phyloP scores from a whole-genome alignment of 2,888 invertebrate genomes.

The Spisula subtruncata region DNA sequence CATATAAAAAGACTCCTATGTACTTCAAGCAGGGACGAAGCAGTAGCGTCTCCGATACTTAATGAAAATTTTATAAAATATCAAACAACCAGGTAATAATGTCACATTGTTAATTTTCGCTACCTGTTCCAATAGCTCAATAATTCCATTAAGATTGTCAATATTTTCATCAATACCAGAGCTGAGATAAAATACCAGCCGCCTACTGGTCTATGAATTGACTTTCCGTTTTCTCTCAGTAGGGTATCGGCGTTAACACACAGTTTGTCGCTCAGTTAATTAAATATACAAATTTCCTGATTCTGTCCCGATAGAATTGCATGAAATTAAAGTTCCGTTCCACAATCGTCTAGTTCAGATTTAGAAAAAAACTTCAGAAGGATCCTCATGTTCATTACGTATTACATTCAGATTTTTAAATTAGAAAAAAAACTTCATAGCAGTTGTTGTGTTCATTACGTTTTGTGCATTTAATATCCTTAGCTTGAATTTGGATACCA shows the following conservation, averaged over 20 bases:
- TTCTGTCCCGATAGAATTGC: too few relatives aligned
- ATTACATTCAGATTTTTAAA: too few relatives aligned
- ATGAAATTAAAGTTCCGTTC: too few relatives aligned
- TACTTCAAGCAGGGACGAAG: neutral
- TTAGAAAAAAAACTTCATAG: too few relatives aligned
- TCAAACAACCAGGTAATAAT: neutral
- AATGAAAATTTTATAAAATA: neutral
- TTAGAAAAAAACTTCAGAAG: too few relatives aligned
- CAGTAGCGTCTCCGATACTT: neutral
- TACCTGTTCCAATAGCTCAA: neutral
- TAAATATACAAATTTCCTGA: neutral
- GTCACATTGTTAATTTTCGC: neutral
- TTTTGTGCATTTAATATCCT: too few relatives aligned
- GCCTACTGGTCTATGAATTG: neutral
- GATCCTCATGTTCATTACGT: too few relatives aligned
- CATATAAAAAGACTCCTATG: neutral
- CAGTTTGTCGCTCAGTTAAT: neutral
- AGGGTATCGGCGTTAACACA: neutral
- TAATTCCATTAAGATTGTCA: neutral
- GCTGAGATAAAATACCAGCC: neutral
- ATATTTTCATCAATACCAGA: slow-evolving; percentile 7
- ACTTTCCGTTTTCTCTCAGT: neutral
- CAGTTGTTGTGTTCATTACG: too few relatives aligned
- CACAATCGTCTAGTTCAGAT: too few relatives aligned
- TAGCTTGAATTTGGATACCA: too few relatives aligned